Evolutionary conservation across 2,888 invertebrate species (phyloP).

Genomic region (Cheilosia soror): DNA sequence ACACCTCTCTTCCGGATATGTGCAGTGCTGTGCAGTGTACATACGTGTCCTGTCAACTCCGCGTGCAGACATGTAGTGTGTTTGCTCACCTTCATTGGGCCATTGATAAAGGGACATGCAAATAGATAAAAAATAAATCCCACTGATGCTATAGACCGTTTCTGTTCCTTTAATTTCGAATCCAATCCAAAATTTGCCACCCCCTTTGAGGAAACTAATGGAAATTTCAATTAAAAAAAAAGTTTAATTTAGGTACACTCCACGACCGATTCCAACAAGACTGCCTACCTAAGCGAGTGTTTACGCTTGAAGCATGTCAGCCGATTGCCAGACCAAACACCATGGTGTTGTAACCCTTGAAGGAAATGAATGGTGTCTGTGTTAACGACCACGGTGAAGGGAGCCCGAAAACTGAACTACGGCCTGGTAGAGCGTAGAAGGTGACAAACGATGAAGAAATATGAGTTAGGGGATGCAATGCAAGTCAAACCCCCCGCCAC

Average conservation of each 20-base stretch:
- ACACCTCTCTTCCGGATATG: constrained; percentile 28
- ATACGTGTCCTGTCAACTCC: background rate
- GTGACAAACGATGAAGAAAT: background rate
- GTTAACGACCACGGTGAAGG: constrained; percentile 36
- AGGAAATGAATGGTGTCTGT: constrained; percentile 11
- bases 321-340: constrained; percentile 9
- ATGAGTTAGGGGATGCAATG: constrained; percentile 8
- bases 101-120: constrained; percentile 26
- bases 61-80: background rate
- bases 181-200: constrained; percentile 12
- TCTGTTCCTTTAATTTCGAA: constrained; percentile 11
- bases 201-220: background rate
- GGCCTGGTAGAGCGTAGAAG: background rate
- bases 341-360: constrained; percentile 4
- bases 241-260: constrained; percentile 3
- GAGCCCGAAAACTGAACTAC: background rate
- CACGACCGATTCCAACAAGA: background rate
- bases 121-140: constrained; percentile 3
- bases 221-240: constrained; percentile 26
- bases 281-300: background rate
- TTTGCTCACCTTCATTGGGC: constrained; percentile 29
- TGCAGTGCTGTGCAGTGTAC: background rate
- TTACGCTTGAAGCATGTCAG: constrained; percentile 11
- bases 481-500: constrained; percentile 1
- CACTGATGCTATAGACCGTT: background rate